Evolutionary conservation across 2,113 vertebrate genomes (phyloP).

Genomic region (Mobula hypostoma): DNA sequence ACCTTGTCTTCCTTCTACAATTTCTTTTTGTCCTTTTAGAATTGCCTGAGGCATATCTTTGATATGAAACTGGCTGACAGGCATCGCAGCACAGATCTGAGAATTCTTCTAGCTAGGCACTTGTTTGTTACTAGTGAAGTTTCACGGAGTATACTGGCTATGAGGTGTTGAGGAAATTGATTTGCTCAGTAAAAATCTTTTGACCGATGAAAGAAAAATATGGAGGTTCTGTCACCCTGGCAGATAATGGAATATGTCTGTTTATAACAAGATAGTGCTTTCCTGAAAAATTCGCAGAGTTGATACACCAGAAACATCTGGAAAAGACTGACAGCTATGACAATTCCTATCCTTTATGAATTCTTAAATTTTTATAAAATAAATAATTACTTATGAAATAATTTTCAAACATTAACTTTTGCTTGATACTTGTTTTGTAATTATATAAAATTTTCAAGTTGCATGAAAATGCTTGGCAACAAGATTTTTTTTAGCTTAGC

Average conservation of each 20-base stretch:
- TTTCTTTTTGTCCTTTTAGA: conserved; percentile 3
- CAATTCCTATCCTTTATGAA: not conserved
- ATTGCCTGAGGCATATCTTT: not conserved
- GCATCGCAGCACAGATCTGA: not conserved
- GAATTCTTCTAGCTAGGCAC: not conserved
- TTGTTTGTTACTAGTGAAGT: not conserved
- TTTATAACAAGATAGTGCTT: too few species aligned
- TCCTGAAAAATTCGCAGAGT: not conserved
- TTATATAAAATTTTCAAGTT: not conserved
- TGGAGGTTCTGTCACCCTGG: not conserved
- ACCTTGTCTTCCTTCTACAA: not conserved
- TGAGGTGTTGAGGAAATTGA: not conserved
- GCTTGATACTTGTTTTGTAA: not conserved
- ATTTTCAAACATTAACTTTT: not conserved
- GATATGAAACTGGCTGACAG: not conserved
- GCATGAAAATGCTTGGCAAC: not conserved
- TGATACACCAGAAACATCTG: not conserved
- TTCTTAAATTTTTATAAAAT: too few species aligned
- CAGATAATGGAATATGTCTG: not conserved
- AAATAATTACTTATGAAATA: too few species aligned
- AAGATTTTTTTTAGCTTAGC: not conserved
- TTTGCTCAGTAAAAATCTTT: not conserved
- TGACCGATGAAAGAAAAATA: not conserved
- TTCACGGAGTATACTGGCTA: not conserved
- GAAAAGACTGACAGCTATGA: not conserved